Evolutionary conservation across 2,113 vertebrate genomes (phyloP).

Genomic region (Chaenogobius annularis): DNA sequence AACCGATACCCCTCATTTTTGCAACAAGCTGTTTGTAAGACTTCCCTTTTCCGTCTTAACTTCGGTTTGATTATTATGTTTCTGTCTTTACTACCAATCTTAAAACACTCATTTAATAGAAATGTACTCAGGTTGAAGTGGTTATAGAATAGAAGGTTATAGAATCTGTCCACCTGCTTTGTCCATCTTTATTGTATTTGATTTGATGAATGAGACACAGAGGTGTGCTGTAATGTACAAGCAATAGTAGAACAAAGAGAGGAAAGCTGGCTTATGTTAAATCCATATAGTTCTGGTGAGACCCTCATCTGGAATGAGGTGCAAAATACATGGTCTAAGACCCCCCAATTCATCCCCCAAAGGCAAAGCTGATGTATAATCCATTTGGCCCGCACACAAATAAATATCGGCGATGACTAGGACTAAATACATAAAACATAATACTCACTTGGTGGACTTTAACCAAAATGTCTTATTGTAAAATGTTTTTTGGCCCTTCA

Average conservation of each 20-base stretch:
- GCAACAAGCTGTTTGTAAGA: slow-evolving; percentile 60
- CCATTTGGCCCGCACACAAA: slow-evolving; percentile 44
- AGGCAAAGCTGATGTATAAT: slow-evolving; percentile 47
- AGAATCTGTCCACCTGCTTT: slow-evolving; percentile 37
- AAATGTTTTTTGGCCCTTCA: slow-evolving; percentile 45
- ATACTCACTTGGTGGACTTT: slow-evolving; percentile 46
- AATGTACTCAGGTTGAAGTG: neutral
- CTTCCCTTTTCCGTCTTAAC: slow-evolving; percentile 22
- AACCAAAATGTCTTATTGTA: slow-evolving; percentile 41
- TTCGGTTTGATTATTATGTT: neutral
- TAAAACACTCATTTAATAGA: neutral
- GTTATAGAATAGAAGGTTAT: neutral
- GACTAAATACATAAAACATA: slow-evolving; percentile 29
- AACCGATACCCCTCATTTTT: slow-evolving; percentile 79
- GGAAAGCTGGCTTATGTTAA: slow-evolving; percentile 25
- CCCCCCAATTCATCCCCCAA: slow-evolving; percentile 31
- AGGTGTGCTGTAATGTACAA: slow-evolving; percentile 6
- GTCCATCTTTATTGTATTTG: slow-evolving; percentile 1
- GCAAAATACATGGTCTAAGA: slow-evolving; percentile 55
- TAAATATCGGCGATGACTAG: slow-evolving; percentile 6
- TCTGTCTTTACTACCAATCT: neutral
- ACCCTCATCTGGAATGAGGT: slow-evolving; percentile 66
- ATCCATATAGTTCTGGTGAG: slow-evolving; percentile 51
- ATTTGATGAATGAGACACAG: slow-evolving; percentile 6
- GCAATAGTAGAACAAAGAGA: slow-evolving; percentile 16